Percentiles rank a stretch among this genome's conserved stretches.
These are phyloP conservation scores for Ceraclea dissimilis DNA, from an alignment of 2,888 invertebrate genomes.

Conservation along the genomic window DNA sequence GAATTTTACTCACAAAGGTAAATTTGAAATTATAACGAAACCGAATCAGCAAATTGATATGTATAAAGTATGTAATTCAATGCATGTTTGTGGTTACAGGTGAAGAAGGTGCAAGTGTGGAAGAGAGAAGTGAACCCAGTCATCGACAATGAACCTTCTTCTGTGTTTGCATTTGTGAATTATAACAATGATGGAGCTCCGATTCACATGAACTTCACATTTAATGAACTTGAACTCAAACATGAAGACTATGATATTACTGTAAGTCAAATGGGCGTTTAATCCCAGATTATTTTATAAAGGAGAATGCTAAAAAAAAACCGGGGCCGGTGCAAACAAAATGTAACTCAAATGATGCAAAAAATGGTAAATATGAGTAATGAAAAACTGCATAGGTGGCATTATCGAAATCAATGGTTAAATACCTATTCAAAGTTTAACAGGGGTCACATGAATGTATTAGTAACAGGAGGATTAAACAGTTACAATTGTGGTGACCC, in stretches of 20 bases:
- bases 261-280: conserved; percentile 7
- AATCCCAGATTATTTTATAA: too few relatives aligned
- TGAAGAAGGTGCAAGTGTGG: conserved; percentile 13
- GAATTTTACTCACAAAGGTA: conserved; percentile 13
- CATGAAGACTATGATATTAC: conserved; percentile 5
- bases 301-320: too few relatives aligned
- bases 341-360: too few relatives aligned
- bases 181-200: conserved; percentile 19
- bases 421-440: too few relatives aligned
- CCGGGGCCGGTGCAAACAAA: too few relatives aligned
- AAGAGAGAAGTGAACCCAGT: conserved; percentile 16
- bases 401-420: too few relatives aligned
- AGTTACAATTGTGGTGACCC: too few relatives aligned
- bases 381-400: too few relatives aligned
- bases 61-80: background rate
- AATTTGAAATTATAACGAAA: background rate
- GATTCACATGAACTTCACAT: conserved; percentile 4
- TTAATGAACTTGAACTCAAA: conserved; percentile 10
- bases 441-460: too few relatives aligned
- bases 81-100: background rate
- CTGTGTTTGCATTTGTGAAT: conserved; percentile 22
- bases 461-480: too few relatives aligned
- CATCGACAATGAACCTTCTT: conserved; percentile 8
- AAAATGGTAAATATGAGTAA: too few relatives aligned
- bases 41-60: too few relatives aligned